Percentiles rank a stretch among this genome's conserved stretches.
These are phyloP conservation scores for Pycnonotus jocosus DNA, from an alignment of 2,113 vertebrate species.

Conservation along the genomic window DNA sequence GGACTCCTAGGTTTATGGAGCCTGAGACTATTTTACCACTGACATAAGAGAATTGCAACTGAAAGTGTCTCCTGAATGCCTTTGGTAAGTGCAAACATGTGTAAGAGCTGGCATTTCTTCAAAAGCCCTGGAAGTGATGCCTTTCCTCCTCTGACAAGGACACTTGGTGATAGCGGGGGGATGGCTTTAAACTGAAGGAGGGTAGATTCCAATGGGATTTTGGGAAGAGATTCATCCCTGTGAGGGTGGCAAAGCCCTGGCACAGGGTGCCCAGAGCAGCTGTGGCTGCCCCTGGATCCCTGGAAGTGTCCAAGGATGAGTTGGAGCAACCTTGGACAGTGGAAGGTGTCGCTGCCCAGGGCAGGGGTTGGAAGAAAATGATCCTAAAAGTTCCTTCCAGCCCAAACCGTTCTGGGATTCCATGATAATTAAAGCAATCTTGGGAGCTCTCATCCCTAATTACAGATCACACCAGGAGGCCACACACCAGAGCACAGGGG, in stretches of 20 bases:
- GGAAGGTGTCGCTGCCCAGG: neutral
- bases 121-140: conserved; percentile 30
- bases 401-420: neutral
- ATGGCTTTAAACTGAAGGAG: neutral
- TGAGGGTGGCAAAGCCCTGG: neutral
- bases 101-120: conserved; percentile 54
- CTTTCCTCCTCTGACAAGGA: neutral
- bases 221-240: neutral
- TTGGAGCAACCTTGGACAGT: rapidly evolving
- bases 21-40: conserved; percentile 23
- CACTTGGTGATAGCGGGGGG: neutral
- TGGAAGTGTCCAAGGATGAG: neutral
- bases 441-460: neutral
- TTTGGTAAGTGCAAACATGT: conserved; percentile 58
- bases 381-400: neutral
- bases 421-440: conserved; percentile 14
- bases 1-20: neutral
- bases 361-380: neutral
- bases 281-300: neutral
- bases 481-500: neutral
- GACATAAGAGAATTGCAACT: conserved; percentile 50
- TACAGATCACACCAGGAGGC: neutral
- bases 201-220: neutral
- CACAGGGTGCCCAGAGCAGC: neutral
- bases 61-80: conserved; percentile 27